Percentiles rank a stretch among this genome's conserved stretches.
Evolutionary conservation across 2,888 invertebrate species (phyloP).

Genomic region (Microplitis deprimator): DNA sequence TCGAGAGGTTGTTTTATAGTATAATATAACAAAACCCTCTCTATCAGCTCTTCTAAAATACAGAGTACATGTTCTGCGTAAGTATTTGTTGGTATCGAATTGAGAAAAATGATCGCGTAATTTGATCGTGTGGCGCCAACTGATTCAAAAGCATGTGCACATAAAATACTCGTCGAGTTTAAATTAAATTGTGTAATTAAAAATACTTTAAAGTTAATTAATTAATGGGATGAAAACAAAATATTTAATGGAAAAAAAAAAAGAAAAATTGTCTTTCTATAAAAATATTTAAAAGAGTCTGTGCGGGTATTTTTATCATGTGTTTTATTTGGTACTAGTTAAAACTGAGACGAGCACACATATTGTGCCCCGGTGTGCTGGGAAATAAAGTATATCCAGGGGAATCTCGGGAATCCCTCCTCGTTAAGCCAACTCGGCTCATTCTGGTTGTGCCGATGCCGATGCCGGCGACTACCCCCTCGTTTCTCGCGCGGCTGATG

Average conservation of each 20-base stretch:
- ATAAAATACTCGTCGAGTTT: slow-evolving; percentile 17
- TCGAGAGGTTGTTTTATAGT: slow-evolving; percentile 15
- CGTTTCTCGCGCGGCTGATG: slow-evolving; percentile 45
- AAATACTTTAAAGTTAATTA: not conserved
- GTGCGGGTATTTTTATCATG: not conserved
- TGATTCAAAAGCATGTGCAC: slow-evolving; percentile 17
- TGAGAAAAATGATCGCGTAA: slow-evolving; percentile 36
- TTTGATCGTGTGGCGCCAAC: slow-evolving; percentile 36
- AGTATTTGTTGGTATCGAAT: slow-evolving; percentile 22
- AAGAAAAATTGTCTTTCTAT: no score
- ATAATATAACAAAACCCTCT: slow-evolving; percentile 18
- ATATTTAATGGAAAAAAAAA: not conserved
- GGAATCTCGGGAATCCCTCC: slow-evolving; percentile 60
- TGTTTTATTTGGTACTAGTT: slow-evolving; percentile 9
- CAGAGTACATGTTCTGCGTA: slow-evolving; percentile 7
- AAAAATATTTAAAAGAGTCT: not conserved
- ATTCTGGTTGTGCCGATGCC: slow-evolving; percentile 16
- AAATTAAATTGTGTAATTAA: not conserved
- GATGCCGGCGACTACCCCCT: slow-evolving; percentile 20
- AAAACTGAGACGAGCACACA: not conserved
- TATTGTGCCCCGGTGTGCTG: not conserved
- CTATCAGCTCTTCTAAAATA: not conserved
- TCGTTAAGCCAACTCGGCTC: slow-evolving; percentile 56
- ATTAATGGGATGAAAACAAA: not conserved
- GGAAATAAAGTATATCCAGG: slow-evolving; percentile 24